phyloP scores from a whole-genome alignment of 2,888 invertebrate genomes.

The Sisyra nigra region DNA sequence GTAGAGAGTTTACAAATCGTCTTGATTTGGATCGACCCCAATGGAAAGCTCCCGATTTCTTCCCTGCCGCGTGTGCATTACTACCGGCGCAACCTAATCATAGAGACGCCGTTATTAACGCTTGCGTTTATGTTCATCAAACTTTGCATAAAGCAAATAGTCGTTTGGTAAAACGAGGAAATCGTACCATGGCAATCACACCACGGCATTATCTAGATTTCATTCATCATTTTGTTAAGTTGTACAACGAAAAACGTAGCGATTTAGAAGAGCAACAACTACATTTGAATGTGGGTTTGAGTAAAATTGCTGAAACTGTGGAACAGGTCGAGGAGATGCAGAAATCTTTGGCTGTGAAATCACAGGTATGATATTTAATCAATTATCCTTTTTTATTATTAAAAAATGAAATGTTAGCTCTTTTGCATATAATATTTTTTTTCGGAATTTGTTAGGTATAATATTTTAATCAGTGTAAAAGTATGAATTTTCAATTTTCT shows the following conservation, averaged over 20 bases:
- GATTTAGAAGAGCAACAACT: slow-evolving; percentile 98
- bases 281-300: slow-evolving; percentile 94
- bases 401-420: no score
- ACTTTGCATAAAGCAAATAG: slow-evolving; percentile 91
- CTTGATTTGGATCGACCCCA: slow-evolving; percentile 81
- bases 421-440: not conserved
- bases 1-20: slow-evolving; percentile 89
- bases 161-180: slow-evolving; percentile 77
- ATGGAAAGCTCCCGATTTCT: slow-evolving; percentile 78
- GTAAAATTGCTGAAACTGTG: slow-evolving; percentile 97
- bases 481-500: no score
- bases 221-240: slow-evolving; percentile 96
- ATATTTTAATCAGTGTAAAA: no score
- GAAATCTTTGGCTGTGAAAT: slow-evolving; percentile 93
- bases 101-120: slow-evolving; percentile 95
- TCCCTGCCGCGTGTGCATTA: slow-evolving; percentile 73
- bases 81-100: slow-evolving; percentile 63
- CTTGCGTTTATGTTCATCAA: slow-evolving; percentile 96
- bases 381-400: no score
- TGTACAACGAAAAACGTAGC: slow-evolving; percentile 94
- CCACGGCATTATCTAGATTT: slow-evolving; percentile 97
- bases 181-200: slow-evolving; percentile 93
- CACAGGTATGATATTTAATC: slow-evolving; percentile 38
- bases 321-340: slow-evolving; percentile 99
- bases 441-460: no score